phyloP scores from a whole-genome alignment of 2,888 invertebrate genomes.

The Trichopria drosophilae region DNA sequence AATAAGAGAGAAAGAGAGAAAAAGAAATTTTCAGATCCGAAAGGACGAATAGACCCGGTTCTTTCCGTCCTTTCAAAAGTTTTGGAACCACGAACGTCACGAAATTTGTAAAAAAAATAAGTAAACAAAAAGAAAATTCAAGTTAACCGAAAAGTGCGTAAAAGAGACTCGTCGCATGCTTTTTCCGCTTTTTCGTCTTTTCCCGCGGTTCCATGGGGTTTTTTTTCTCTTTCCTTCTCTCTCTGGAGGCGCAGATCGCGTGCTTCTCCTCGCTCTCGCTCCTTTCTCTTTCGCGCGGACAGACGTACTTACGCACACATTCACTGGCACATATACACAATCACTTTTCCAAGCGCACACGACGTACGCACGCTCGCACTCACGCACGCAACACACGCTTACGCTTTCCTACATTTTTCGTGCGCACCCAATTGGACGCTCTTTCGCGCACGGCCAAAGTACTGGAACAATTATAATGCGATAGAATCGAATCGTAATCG shows the following conservation, averaged over 20 bases:
- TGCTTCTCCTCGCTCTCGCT: constrained; percentile 8
- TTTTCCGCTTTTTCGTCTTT: no score
- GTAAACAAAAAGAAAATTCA: constrained; percentile 6
- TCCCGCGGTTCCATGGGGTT: no score
- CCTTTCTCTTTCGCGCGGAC: constrained; percentile 1
- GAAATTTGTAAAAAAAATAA: neutral
- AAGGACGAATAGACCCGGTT: no score
- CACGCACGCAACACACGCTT: constrained; percentile 28
- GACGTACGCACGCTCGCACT: constrained; percentile 23
- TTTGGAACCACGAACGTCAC: neutral
- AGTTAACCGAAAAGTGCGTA: no score
- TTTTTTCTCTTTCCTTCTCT: constrained; percentile 6
- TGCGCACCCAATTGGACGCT: constrained; percentile 10
- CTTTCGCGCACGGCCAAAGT: constrained; percentile 38
- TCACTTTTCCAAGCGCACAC: constrained; percentile 5
- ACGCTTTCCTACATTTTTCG: constrained; percentile 18
- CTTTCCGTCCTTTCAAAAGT: no score
- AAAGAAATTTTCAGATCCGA: constrained; percentile 30
- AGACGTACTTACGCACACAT: no score
- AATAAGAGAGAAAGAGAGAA: constrained; percentile 17
- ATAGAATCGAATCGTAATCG: constrained; percentile 38
- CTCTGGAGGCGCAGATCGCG: constrained; percentile 1
- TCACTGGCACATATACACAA: no score
- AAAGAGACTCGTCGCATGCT: no score
- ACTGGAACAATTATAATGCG: constrained; percentile 52